Evolutionary conservation across 2,888 invertebrate species (phyloP), one percentile per base, ranked within the genome.

Genomic region (Dicranocentrus wangi): DNA sequence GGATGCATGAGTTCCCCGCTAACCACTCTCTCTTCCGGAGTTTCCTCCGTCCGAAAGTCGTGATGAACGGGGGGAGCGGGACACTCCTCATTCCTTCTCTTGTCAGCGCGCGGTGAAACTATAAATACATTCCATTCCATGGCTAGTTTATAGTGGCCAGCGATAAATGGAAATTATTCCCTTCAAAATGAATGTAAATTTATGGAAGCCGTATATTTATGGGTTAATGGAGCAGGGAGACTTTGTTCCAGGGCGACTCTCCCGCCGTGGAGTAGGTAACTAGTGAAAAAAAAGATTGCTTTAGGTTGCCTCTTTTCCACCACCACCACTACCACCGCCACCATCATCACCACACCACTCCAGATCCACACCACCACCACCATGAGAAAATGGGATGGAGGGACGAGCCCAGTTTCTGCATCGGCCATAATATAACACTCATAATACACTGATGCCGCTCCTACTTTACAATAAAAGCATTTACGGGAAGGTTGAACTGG

Each of bases 161-260:
- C 72, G 72, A 72, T 79, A 68, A 79, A 72, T 71, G 79, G 72
- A 79, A 79, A 72, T 72, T 79, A 79, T 79, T 79, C 65, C 79
- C 71, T 68, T 70, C n/a, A 58, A 69, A 70, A 77, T 77, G 79
- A 79, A 79, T 72, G 79, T 60, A 79, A 79, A 79, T 79, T 79
- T 79, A 79, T 79, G 72, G 79, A 72, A 72, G 79, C 79, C 72
- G 72, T 79, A 79, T 79, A 79, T 79, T 79, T 79, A 79, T 79
- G 79, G 79, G 79, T 79, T 79, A 79, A 79, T 79, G 79, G 79
- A 79, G 79, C 79, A 79, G 71, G 63, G 79, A 79, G 79, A 58
- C 70, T 71, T n/a, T 79, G 51, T 58, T 76, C 77, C 39, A 63
- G 39, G 63, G n/a, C n/a, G n/a, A n/a, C n/a, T n/a, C n/a, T 10